Conservation (phyloP, 2,888 invertebrate genomes). For the Lamellibrachia columna region DNA sequence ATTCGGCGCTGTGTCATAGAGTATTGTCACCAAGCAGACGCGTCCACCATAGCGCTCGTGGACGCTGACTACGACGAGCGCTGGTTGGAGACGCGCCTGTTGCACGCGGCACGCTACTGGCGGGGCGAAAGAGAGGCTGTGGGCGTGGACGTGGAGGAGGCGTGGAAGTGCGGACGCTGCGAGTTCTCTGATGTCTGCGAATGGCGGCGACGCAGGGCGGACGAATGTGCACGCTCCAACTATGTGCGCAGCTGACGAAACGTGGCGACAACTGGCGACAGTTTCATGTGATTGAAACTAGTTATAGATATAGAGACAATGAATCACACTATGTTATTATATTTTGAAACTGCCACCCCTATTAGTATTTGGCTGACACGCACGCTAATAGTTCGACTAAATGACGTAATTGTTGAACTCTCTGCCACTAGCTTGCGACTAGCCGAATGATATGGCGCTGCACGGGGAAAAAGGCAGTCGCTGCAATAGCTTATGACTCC, state of each 20-base stretch:
- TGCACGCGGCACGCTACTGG: constrained; percentile 52
- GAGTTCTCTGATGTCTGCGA: constrained; percentile 57
- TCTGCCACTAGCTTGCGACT: too few relatives aligned
- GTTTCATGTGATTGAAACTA: background rate
- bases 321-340: too few relatives aligned
- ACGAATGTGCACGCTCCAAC: constrained; percentile 28
- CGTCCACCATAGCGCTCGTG: constrained; percentile 44
- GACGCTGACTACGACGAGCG: constrained; percentile 46
- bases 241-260: background rate
- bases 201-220: constrained; percentile 54
- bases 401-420: too few relatives aligned
- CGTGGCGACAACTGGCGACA: background rate
- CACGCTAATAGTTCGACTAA: too few relatives aligned
- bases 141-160: constrained; percentile 63
- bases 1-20: constrained; percentile 50
- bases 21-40: constrained; percentile 56
- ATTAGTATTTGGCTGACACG: too few relatives aligned
- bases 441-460: too few relatives aligned
- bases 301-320: background rate
- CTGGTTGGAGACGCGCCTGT: constrained; percentile 43
- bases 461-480: too few relatives aligned
- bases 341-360: too few relatives aligned
- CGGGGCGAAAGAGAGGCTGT: constrained; percentile 46
- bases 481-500: too few relatives aligned
- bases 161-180: constrained; percentile 60